Percentiles rank a stretch among this genome's conserved stretches.
These are phyloP conservation scores for Rhopalosiphum padi DNA, from an alignment of 1,140 invertebrate genomes.

Conservation along the genomic window DNA sequence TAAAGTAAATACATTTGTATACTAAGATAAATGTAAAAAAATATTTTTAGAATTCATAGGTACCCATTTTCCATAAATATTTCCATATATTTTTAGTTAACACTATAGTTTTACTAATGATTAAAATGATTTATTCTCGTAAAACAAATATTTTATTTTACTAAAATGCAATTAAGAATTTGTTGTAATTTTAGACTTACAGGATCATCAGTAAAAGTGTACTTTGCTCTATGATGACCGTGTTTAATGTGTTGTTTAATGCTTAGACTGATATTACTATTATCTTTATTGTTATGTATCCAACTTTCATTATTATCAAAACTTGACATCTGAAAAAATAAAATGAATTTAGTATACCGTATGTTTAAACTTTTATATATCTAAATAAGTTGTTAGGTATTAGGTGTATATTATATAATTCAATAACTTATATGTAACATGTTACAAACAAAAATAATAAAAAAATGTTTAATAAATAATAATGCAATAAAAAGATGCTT, in stretches of 20 bases:
- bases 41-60: background rate
- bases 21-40: too few species aligned
- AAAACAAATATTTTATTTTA: background rate
- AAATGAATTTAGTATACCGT: background rate
- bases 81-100: background rate
- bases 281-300: background rate
- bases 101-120: background rate
- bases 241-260: constrained; percentile 27
- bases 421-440: too few species aligned
- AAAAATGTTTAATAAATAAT: too few species aligned
- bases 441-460: too few species aligned
- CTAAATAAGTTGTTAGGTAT: background rate
- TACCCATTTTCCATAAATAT: too few species aligned
- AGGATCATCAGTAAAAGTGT: background rate
- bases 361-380: background rate
- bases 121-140: background rate
- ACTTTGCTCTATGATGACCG: background rate
- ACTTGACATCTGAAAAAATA: constrained; percentile 27
- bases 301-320: background rate
- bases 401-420: background rate
- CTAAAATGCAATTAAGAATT: background rate
- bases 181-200: constrained; percentile 1
- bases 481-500: too few species aligned
- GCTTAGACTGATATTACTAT: background rate
- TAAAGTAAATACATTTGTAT: too few species aligned